Percentiles rank a stretch among this genome's conserved stretches.
These are phyloP conservation scores for Bungarus multicinctus DNA, from an alignment of 2,113 vertebrate genomes.

Conservation along the genomic window DNA sequence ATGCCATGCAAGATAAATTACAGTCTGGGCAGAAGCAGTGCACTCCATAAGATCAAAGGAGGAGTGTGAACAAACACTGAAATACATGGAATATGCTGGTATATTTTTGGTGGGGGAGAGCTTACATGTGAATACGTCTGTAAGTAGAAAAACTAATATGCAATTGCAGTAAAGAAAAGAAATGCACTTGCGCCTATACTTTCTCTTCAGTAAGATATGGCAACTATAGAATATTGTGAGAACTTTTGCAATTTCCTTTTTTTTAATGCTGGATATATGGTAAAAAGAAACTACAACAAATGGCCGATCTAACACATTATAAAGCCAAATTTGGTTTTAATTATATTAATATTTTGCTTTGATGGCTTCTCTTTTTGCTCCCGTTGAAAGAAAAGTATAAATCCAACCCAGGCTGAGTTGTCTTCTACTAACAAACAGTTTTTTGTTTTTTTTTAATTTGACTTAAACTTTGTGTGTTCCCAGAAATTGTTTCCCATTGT, in stretches of 20 bases:
- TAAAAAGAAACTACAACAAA: slow-evolving; percentile 32
- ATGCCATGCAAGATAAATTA: background rate
- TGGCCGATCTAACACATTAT: slow-evolving; percentile 5
- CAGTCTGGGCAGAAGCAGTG: background rate
- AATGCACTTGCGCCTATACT: background rate
- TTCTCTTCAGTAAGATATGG: background rate
- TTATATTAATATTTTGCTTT: slow-evolving; percentile 31
- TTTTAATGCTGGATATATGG: background rate
- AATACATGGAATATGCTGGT: background rate
- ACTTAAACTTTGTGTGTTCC: slow-evolving; percentile 1
- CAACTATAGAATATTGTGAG: background rate
- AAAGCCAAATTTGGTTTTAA: slow-evolving; percentile 37
- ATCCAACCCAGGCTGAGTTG: background rate
- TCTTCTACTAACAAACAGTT: background rate
- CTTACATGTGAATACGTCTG: background rate
- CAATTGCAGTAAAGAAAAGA: background rate
- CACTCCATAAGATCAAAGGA: background rate
- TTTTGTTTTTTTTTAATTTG: background rate
- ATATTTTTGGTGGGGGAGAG: rapidly evolving
- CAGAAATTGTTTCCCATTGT: slow-evolving; percentile 27
- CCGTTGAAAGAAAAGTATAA: slow-evolving; percentile 22
- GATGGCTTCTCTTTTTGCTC: slow-evolving; percentile 27
- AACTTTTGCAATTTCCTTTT: background rate
- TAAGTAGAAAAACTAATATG: background rate
- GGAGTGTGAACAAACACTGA: background rate